Evolutionary conservation across 2,888 invertebrate genomes (phyloP).

Genomic region (Hyppa rectilinea): DNA sequence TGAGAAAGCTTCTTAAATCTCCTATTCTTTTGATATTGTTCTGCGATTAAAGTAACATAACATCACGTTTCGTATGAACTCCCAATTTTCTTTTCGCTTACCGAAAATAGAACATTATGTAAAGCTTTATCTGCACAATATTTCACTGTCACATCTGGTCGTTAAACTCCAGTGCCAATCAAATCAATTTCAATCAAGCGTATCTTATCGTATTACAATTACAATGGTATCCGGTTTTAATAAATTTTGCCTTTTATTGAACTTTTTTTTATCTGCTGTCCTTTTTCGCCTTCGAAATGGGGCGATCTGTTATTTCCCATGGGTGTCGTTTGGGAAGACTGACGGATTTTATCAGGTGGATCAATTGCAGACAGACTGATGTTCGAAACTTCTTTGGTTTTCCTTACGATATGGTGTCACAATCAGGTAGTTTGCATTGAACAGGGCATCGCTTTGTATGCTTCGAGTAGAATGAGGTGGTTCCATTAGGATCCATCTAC

Average conservation of each 20-base stretch:
- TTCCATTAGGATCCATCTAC: not conserved
- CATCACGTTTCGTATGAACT: slow-evolving; percentile 3
- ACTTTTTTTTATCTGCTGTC: slow-evolving; percentile 30
- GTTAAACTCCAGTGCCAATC: slow-evolving; percentile 48
- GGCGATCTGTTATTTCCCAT: slow-evolving; percentile 41
- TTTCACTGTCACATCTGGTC: slow-evolving; percentile 53
- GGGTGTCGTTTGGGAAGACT: slow-evolving; percentile 27
- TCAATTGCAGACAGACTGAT: slow-evolving; percentile 9
- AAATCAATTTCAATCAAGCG: slow-evolving; percentile 47
- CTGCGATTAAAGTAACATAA: slow-evolving; percentile 14
- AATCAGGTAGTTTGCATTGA: not conserved
- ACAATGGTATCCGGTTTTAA: slow-evolving; percentile 41
- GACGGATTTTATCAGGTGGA: slow-evolving; percentile 31
- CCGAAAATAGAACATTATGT: slow-evolving; percentile 16
- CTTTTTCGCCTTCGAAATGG: slow-evolving; percentile 11
- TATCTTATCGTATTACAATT: slow-evolving; percentile 49
- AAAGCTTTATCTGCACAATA: slow-evolving; percentile 29
- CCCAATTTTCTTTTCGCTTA: slow-evolving; percentile 22
- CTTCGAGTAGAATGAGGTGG: not conserved
- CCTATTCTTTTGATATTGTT: not conserved
- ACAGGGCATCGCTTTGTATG: not conserved
- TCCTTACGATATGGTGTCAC: slow-evolving; percentile 16
- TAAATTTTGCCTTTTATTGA: slow-evolving; percentile 42
- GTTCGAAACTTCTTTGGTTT: slow-evolving; percentile 20
- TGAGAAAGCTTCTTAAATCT: not conserved